Evolutionary conservation across 2,113 vertebrate genomes (phyloP), one percentile per base, ranked within the genome.

Genomic region (Sceloporus tristichus): DNA sequence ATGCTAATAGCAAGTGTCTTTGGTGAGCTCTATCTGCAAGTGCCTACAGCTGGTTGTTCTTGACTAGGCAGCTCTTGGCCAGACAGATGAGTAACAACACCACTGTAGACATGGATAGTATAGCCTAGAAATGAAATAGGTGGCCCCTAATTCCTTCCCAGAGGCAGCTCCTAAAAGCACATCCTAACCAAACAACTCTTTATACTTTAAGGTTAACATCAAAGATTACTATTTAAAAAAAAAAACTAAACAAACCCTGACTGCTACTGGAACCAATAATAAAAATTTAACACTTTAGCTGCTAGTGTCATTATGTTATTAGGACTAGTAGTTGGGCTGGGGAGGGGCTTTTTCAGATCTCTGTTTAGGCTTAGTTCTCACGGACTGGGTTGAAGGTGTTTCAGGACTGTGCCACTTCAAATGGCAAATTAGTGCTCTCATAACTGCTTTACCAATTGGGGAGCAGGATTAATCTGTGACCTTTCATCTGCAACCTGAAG

Each of bases 1-100:
- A 87, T n/a, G 27, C 34, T 54, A 87, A 87, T n/a, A 59, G 86
- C 68, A 87, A 82, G 68, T 87, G n/a, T 56, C 71, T 53, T 54
- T 65, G 65, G 56, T 82, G 56, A 82, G 13, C 21, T 42, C 62
- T 84, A 78, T 42, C 73, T 84, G 23, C 14, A 88, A 78, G n/a
- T 66, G n/a, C 42, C 23, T 77, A 66, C 4, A 42, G 19, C 25
- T 34, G 73, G 27, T 81, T 27, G 54, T 53, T n/a, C 68, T 82
- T 82, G 68, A 74, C 80, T 78, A 62, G 59, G 77, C 9, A 59
- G 6, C 25, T 70, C 42, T 78, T 77, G 85, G 53, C 38, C 38
- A 82, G 42, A 23, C 68, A 54, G 59, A 78, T 29, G 23, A 56
- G 29, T 6, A 48, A 25, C 70, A 82, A 48, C 59, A 75, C 4